phyloP scores from a whole-genome alignment of 2,888 invertebrate genomes.

The Tipula confusa region DNA sequence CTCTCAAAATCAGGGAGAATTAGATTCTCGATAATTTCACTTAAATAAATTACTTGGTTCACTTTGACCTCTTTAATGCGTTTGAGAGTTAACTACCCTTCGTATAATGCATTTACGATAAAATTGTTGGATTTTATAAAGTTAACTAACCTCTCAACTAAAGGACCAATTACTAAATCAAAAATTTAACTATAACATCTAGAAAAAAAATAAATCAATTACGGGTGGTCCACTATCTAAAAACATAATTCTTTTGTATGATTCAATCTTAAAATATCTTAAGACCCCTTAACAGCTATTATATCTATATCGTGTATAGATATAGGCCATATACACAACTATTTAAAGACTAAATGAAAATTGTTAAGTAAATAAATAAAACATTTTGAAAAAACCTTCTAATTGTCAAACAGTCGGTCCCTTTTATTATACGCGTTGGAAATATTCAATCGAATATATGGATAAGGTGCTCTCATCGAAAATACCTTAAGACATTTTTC shows the following conservation, averaged over 20 bases:
- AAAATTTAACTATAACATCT: too few species aligned
- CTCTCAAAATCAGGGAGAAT: too few species aligned
- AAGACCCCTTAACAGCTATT: not conserved
- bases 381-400: not conserved
- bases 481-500: not conserved
- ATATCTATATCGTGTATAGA: not conserved
- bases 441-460: not conserved
- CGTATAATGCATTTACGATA: too few species aligned
- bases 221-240: not conserved
- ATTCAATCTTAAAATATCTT: not conserved
- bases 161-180: too few species aligned
- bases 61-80: too few species aligned
- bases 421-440: not conserved
- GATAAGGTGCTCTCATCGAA: not conserved
- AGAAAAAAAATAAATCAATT: not conserved
- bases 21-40: too few species aligned
- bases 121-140: too few species aligned
- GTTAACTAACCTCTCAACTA: too few species aligned
- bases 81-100: too few species aligned
- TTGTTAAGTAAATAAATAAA: not conserved
- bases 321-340: not conserved
- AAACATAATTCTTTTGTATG: not conserved
- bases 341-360: not conserved
- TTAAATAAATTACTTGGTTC: too few species aligned
- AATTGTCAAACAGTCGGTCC: conserved; percentile 3